phyloP scores from a whole-genome alignment of 1,140 invertebrate species.

The Drosophila hydei region DNA sequence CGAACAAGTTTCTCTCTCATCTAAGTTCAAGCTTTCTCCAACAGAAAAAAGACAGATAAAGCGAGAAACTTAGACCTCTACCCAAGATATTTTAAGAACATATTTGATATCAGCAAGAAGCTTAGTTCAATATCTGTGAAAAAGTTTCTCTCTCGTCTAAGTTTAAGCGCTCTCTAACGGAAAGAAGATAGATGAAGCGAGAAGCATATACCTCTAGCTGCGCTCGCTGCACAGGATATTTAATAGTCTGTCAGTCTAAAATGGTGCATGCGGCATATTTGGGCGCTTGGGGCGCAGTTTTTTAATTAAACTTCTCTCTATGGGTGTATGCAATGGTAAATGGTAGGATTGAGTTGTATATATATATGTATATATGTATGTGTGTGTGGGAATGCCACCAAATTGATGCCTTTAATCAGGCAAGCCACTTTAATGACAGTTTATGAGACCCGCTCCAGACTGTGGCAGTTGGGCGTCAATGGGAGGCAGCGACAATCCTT shows the following conservation, averaged over 20 bases:
- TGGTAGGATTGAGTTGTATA: slow-evolving; percentile 10
- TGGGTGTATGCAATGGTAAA: slow-evolving; percentile 24
- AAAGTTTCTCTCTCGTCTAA: too few relatives aligned
- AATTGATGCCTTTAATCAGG: slow-evolving; percentile 78
- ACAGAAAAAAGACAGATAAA: too few relatives aligned
- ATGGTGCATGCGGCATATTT: not conserved
- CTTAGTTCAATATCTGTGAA: too few relatives aligned
- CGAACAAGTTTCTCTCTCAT: too few relatives aligned
- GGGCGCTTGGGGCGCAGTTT: slow-evolving; percentile 54
- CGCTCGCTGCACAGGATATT: slow-evolving; percentile 4
- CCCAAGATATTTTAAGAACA: too few relatives aligned
- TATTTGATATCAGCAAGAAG: too few relatives aligned
- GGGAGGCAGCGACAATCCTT: slow-evolving; percentile 41
- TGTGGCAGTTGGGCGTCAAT: not conserved
- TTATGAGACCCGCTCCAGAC: slow-evolving; percentile 42
- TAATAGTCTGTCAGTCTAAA: not conserved
- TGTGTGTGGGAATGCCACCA: slow-evolving; percentile 4
- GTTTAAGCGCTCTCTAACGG: too few relatives aligned
- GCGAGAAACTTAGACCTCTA: too few relatives aligned
- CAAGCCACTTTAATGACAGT: slow-evolving; percentile 74
- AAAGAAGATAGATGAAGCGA: too few relatives aligned
- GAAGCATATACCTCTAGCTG: too few relatives aligned
- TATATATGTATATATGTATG: too few relatives aligned
- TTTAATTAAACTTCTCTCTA: slow-evolving; percentile 69
- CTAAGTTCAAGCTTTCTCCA: too few relatives aligned